These are phyloP conservation scores for Spheniscus humboldti DNA, from an alignment of 2,797 vertebrate species.

Conservation along the genomic window DNA sequence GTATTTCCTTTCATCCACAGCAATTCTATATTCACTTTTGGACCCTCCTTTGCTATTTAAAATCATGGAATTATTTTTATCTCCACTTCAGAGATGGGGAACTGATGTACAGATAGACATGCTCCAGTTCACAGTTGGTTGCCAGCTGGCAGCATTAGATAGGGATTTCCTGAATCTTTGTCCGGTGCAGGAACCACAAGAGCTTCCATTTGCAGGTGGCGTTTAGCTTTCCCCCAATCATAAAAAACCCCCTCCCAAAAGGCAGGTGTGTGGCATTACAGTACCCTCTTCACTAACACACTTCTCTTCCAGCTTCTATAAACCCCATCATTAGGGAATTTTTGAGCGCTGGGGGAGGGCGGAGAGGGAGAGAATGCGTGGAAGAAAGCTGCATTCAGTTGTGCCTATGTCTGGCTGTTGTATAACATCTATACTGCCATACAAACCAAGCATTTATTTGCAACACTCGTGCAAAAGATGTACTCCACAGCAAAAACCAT, in stretches of 20 bases:
- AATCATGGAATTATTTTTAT: background rate
- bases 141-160: background rate
- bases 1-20: background rate
- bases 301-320: background rate
- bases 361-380: accelerated
- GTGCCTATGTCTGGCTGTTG: background rate
- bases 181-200: background rate
- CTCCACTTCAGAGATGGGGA: background rate
- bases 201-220: background rate
- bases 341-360: background rate
- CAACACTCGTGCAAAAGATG: background rate
- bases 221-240: background rate
- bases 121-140: background rate
- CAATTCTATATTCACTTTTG: background rate
- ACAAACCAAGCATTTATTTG: background rate
- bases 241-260: background rate
- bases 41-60: background rate
- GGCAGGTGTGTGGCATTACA: background rate
- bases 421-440: background rate
- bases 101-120: background rate
- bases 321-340: background rate
- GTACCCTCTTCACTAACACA: background rate
- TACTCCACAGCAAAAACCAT: background rate
- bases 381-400: background rate
- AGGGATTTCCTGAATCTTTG: background rate